Base-by-base conservation (phyloP, 2,113 vertebrate genomes). In the Chrysemys picta region DNA sequence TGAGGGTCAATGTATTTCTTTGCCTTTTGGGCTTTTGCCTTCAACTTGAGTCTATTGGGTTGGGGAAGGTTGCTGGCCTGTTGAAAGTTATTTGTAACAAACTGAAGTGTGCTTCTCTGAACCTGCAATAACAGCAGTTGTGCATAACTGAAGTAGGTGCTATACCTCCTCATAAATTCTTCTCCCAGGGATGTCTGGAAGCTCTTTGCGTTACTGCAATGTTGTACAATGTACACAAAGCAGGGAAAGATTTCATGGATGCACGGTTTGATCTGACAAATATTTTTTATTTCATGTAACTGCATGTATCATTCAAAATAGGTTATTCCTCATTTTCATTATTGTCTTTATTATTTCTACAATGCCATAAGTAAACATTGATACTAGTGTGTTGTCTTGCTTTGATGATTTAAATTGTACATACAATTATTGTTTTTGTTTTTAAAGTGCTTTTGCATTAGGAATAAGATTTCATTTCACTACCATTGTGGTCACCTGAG, bases 201-300 rank as follows among this genome's bases (percentile, higher is more conserved):
- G 47, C 35, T 83, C n/a, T 42, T 76, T 47, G 1, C 22, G 88
- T 95, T 3, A 29, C 50, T 91, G n/a, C 21, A 35, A 10, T 62
- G 7, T 1, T 78, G 16, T 17, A 0, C 54, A 47, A 76, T 12
- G 25, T 76, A 27, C 72, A 45, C 62, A 17, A 42, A 38, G 1
- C 31, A 42, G 47, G 25, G n/a, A 84, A 45, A 76, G 54, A 82
- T 54, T 89, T 91, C 62, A 50, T 80, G 69, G 12, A 47, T 82
- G 50, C 13, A 72, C 8, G 9, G 75, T 75, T 8, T 85, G 45
- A 80, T 81, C 38, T 85, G 75, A 75, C 2, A 5, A n/a, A 49
- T 95, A 75, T 87, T 82, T 88, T 85, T 81, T 24, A 84, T 47
- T 65, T 83, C 35, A 62, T 47, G 31, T 85, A n/a, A 85, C n/a